A percentile compares a stretch with the other conserved stretches of the same genome.
Conservation (phyloP, 2,113 vertebrate species). For the Acanthisitta chloris region DNA sequence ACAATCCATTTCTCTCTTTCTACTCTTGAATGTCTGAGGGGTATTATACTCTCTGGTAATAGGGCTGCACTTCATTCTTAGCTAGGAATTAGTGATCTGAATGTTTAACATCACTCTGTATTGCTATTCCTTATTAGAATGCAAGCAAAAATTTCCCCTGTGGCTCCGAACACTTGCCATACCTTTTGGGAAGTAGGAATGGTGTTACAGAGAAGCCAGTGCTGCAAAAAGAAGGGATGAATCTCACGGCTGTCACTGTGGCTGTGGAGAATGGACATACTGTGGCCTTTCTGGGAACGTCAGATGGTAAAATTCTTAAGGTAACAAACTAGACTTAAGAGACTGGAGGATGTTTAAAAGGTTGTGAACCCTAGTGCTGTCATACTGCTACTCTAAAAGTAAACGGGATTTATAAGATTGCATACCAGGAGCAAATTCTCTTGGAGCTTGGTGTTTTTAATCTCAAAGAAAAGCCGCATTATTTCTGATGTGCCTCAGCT, state of each 20-base stretch:
- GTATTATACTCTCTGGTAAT: background rate
- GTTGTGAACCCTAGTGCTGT: background rate
- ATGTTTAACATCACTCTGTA: conserved; percentile 30
- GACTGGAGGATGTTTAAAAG: background rate
- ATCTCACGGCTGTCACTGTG: conserved; percentile 85
- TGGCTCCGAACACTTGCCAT: conserved; percentile 90
- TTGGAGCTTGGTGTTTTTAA: background rate
- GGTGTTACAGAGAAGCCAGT: conserved; percentile 51
- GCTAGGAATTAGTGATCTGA: conserved; percentile 34
- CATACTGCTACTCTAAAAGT: background rate
- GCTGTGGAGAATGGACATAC: conserved; percentile 81
- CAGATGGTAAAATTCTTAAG: conserved; percentile 83
- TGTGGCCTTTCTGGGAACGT: conserved; percentile 88
- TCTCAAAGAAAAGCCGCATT: background rate
- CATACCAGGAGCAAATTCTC: background rate
- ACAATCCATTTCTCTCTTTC: background rate
- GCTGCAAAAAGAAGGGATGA: conserved; percentile 71
- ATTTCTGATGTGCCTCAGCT: background rate
- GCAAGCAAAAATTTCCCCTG: conserved; percentile 74
- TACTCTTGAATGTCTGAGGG: background rate
- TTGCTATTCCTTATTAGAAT: conserved; percentile 55
- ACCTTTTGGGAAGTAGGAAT: conserved; percentile 86
- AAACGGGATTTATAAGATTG: background rate
- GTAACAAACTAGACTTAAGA: conserved; percentile 45
- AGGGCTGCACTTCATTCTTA: conserved; percentile 8